phyloP scores from a whole-genome alignment of 2,113 vertebrate genomes.

The Pantherophis guttatus region DNA sequence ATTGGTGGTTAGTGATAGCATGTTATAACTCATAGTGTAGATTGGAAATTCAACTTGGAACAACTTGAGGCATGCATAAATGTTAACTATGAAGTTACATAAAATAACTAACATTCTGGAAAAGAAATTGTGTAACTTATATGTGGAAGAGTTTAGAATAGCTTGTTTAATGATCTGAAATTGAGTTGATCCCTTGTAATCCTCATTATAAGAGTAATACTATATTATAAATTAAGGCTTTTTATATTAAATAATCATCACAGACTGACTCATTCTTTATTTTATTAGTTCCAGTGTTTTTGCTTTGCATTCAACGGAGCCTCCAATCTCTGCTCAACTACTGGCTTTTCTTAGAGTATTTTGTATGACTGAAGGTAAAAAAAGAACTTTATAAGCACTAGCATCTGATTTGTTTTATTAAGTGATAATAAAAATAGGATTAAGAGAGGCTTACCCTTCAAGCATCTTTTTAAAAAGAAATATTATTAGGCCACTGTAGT shows the following conservation, averaged over 20 bases:
- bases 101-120: conserved; percentile 36
- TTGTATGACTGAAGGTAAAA: conserved; percentile 96
- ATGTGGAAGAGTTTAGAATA: conserved; percentile 7
- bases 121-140: conserved; percentile 32
- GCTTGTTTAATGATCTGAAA: not conserved
- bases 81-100: not conserved
- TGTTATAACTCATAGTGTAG: conserved; percentile 26
- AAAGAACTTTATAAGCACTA: not conserved
- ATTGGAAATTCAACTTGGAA: not conserved
- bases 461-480: not conserved
- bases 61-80: conserved; percentile 1
- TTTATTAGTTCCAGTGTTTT: conserved; percentile 89
- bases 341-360: conserved; percentile 96
- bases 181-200: not conserved
- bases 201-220: not conserved
- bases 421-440: not conserved
- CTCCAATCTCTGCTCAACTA: conserved; percentile 93
- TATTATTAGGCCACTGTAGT: not conserved
- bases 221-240: not conserved
- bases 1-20: conserved; percentile 58
- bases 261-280: not conserved
- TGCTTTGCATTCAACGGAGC: conserved; percentile 88
- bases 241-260: conserved; percentile 9
- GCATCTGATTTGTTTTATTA: not conserved
- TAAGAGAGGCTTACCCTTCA: not conserved